These are phyloP conservation scores for Pterophyllum scalare DNA, from an alignment of 2,113 vertebrate species.

Conservation along the genomic window DNA sequence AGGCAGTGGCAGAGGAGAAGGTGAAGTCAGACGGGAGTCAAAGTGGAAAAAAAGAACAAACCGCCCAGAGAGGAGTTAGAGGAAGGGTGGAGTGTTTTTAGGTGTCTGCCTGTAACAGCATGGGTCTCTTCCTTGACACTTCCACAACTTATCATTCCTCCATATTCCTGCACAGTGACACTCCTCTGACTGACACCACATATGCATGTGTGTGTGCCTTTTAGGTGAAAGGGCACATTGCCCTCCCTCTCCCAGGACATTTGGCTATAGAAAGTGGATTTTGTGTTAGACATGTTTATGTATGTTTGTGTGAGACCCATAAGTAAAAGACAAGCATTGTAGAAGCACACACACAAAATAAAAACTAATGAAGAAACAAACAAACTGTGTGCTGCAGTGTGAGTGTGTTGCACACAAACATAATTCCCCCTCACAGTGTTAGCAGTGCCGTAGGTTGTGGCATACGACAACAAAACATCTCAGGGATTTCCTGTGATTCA, in stretches of 20 bases:
- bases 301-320: slow-evolving; percentile 27
- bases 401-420: slow-evolving; percentile 46
- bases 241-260: slow-evolving; percentile 75
- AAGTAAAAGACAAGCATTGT: background rate
- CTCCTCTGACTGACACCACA: slow-evolving; percentile 65
- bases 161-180: slow-evolving; percentile 79
- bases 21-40: background rate
- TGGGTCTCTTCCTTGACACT: slow-evolving; percentile 76
- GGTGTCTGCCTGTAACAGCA: slow-evolving; percentile 77
- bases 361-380: background rate
- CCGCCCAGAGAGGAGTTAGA: slow-evolving; percentile 34
- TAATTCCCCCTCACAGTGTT: slow-evolving; percentile 59
- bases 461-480: slow-evolving; percentile 78
- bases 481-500: slow-evolving; percentile 84
- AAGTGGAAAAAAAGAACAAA: background rate
- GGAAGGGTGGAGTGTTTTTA: slow-evolving; percentile 72
- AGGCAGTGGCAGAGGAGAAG: slow-evolving; percentile 5
- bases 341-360: background rate
- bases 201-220: slow-evolving; percentile 56
- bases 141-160: slow-evolving; percentile 76
- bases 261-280: slow-evolving; percentile 65
- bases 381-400: background rate
- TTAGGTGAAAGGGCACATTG: slow-evolving; percentile 72
- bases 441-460: slow-evolving; percentile 54
- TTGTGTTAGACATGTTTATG: slow-evolving; percentile 64